Percentiles rank a stretch among this genome's conserved stretches.
These are phyloP conservation scores for Meda fulgida DNA, from an alignment of 2,797 vertebrate species.

Conservation along the genomic window DNA sequence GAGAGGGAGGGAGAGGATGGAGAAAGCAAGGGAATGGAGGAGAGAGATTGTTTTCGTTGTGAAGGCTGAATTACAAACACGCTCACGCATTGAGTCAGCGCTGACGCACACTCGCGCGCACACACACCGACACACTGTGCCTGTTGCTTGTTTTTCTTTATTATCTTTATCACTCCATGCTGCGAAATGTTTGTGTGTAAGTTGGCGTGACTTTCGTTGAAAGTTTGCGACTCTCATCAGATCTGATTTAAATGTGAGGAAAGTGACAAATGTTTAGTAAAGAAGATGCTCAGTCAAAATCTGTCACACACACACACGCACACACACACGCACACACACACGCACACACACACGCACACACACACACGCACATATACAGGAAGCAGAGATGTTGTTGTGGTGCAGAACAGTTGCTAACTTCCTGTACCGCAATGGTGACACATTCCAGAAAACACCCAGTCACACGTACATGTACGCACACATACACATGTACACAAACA, in stretches of 20 bases:
- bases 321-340: too few relatives aligned
- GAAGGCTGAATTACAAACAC: slow-evolving; percentile 84
- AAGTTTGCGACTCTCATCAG: slow-evolving; percentile 31
- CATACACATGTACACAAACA: slow-evolving; percentile 34
- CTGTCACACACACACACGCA: slow-evolving; percentile 38
- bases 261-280: slow-evolving; percentile 36
- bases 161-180: slow-evolving; percentile 51
- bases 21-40: slow-evolving; percentile 63
- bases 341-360: slow-evolving; percentile 56
- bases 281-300: slow-evolving; percentile 51
- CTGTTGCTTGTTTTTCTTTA: slow-evolving; percentile 77
- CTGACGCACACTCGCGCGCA: slow-evolving; percentile 71
- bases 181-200: background rate
- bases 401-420: slow-evolving; percentile 80
- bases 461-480: slow-evolving; percentile 54
- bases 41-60: slow-evolving; percentile 74
- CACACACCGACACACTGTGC: slow-evolving; percentile 59
- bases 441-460: slow-evolving; percentile 80
- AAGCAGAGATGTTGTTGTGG: slow-evolving; percentile 79
- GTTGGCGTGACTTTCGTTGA: background rate
- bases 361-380: slow-evolving; percentile 68
- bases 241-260: slow-evolving; percentile 33
- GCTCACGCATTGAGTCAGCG: slow-evolving; percentile 80
- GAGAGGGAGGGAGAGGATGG: slow-evolving; percentile 59
- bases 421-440: slow-evolving; percentile 77